phyloP scores from a whole-genome alignment of 2,797 vertebrate genomes.

The Enteromius treurensis region DNA sequence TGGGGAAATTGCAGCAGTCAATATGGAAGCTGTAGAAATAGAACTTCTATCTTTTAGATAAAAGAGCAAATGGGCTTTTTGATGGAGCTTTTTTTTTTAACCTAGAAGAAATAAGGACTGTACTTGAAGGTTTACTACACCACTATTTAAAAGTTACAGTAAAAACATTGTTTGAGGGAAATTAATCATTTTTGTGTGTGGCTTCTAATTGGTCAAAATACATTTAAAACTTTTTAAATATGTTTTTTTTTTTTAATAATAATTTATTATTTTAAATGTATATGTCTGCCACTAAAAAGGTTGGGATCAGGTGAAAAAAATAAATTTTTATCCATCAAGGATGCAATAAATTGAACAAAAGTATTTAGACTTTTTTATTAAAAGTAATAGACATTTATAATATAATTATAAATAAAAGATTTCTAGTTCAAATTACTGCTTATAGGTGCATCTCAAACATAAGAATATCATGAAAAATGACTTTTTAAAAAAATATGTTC shows the following conservation, averaged over 20 bases:
- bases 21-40: neutral
- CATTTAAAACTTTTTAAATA: neutral
- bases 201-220: neutral
- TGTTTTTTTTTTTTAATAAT: neutral
- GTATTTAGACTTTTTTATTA: no score
- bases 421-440: neutral
- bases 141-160: neutral
- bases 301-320: no score
- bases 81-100: neutral
- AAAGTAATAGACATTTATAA: neutral
- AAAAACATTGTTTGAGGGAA: neutral
- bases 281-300: neutral
- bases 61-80: constrained; percentile 10
- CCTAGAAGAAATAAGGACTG: neutral
- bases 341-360: neutral
- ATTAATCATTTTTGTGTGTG: neutral
- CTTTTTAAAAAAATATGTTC: no score
- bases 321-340: neutral
- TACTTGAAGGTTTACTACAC: neutral
- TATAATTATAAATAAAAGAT: neutral
- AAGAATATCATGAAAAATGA: no score
- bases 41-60: neutral
- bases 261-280: neutral
- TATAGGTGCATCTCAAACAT: no score
- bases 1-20: neutral